Evolutionary conservation across 2,113 vertebrate species (phyloP).

Genomic region (Pedetes capensis): DNA sequence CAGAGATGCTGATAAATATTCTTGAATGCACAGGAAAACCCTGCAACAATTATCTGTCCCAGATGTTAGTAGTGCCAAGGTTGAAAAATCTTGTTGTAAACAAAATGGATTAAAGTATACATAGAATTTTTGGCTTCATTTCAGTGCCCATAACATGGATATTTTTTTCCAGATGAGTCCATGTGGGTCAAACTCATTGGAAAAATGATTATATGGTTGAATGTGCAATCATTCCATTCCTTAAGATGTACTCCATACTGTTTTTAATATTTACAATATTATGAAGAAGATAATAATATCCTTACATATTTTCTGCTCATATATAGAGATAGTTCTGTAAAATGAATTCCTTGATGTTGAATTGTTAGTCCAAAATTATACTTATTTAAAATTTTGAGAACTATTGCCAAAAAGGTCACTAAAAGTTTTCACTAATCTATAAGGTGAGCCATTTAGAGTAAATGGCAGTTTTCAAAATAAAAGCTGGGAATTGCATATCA

Average conservation of each 20-base stretch:
- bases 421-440: neutral
- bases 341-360: neutral
- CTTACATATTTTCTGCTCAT: neutral
- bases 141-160: neutral
- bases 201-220: neutral
- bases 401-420: neutral
- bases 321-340: neutral
- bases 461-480: neutral
- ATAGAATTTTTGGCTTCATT: neutral
- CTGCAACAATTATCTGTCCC: neutral
- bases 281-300: neutral
- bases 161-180: neutral
- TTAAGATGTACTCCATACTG: neutral
- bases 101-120: neutral
- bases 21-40: rapidly evolving
- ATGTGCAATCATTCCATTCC: neutral
- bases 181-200: neutral
- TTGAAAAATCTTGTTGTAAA: neutral
- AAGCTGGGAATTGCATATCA: neutral
- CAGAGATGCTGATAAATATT: neutral
- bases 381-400: neutral
- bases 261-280: neutral
- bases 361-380: neutral
- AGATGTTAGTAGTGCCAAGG: neutral
- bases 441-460: neutral